phyloP scores from a whole-genome alignment of 2,888 invertebrate genomes.

The Linyphia triangularis region DNA sequence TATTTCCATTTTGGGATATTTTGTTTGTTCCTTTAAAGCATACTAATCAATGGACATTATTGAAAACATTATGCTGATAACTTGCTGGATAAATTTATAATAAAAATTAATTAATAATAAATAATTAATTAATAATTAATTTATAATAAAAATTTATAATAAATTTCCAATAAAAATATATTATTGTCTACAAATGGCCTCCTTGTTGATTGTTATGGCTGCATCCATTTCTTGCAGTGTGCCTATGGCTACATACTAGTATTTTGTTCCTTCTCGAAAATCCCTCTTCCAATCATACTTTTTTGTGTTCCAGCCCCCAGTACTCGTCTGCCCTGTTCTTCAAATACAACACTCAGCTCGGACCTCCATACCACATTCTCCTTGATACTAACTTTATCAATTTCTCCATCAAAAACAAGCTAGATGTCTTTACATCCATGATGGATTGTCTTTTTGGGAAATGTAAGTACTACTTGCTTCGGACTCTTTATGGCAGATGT shows the following conservation, averaged over 20 bases:
- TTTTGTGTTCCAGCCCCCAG: conserved; percentile 61
- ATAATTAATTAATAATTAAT: background rate
- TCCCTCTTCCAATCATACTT: too few relatives aligned
- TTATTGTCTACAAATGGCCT: background rate
- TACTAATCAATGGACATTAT: too few relatives aligned
- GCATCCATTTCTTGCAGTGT: too few relatives aligned
- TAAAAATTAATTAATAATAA: too few relatives aligned
- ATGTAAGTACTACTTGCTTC: conserved; percentile 83
- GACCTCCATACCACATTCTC: conserved; percentile 97
- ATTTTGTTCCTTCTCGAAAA: too few relatives aligned
- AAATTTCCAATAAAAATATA: background rate
- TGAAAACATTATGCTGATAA: too few relatives aligned
- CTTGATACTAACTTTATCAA: conserved; percentile 99
- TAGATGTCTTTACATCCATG: conserved; percentile 97
- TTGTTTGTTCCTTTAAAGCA: too few relatives aligned
- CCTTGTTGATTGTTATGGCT: background rate
- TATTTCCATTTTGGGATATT: too few relatives aligned
- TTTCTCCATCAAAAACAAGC: conserved; percentile 97
- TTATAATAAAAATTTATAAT: background rate
- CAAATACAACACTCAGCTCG: conserved; percentile 97
- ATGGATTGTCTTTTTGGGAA: conserved; percentile 99
- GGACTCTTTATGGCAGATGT: too few relatives aligned
- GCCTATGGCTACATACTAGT: too few relatives aligned
- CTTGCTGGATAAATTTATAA: too few relatives aligned
- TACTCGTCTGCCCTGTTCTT: conserved; percentile 94